Evolutionary conservation across 2,113 vertebrate species (phyloP).

Genomic region (Scopus umbretta): DNA sequence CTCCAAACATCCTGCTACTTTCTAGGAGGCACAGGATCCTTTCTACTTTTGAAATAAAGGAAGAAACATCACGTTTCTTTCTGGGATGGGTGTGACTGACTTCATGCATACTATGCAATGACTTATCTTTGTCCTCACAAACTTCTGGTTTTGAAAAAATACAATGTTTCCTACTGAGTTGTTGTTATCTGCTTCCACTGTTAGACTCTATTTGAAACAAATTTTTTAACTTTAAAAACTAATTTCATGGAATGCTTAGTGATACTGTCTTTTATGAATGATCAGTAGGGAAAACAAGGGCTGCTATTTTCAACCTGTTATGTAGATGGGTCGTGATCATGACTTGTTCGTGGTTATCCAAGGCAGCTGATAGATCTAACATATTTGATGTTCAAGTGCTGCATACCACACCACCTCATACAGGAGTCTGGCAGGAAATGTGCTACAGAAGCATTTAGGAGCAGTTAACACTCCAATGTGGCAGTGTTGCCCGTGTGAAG

Average conservation of each 20-base stretch:
- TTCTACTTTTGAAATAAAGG: neutral
- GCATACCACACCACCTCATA: neutral
- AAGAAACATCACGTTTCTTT: neutral
- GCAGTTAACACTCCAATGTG: constrained; percentile 17
- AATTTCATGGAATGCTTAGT: neutral
- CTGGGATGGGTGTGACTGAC: neutral
- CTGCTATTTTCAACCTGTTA: neutral
- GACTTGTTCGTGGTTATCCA: neutral
- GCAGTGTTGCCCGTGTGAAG: constrained; percentile 35
- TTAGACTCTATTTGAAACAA: neutral
- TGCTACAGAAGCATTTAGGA: constrained; percentile 36
- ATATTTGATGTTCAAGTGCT: constrained; percentile 1
- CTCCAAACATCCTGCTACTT: neutral
- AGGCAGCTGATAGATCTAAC: neutral
- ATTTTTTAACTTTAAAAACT: neutral
- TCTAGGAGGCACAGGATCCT: neutral
- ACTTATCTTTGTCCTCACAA: neutral
- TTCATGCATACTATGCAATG: neutral
- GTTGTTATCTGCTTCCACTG: neutral
- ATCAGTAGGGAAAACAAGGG: neutral
- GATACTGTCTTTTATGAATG: neutral
- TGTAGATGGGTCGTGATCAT: neutral
- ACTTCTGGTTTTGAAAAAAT: neutral
- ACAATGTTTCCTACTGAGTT: neutral
- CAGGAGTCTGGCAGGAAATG: constrained; percentile 44